Evolutionary conservation across 2,113 vertebrate species (phyloP), one percentile per base, ranked within the genome.

Genomic region (Neotoma lepida): DNA sequence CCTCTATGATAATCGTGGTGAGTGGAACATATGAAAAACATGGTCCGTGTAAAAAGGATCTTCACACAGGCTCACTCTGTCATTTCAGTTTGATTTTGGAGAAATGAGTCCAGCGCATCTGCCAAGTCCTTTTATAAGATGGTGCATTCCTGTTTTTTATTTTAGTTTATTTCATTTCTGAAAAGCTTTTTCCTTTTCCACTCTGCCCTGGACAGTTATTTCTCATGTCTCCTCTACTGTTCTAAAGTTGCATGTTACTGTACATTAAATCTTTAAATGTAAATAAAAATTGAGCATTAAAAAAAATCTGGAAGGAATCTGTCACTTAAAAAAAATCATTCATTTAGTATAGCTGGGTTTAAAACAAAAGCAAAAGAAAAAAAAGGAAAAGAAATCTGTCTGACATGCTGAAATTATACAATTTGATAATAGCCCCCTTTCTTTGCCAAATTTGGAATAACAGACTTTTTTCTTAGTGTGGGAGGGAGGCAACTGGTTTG

Each of bases 61-160:
- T 98, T 98, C 97, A 97, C 97, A 98, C 97, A 97, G 96, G 97
- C 97, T 98, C 98, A 97, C 95, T 98, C 97, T 98, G 98, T 97
- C 97, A 98, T 98, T 98, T 97, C 96, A 92, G 97, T 97, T 98
- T 98, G 97, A 98, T 98, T 97, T 97, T 97, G 97, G 93, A 97
- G 97, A 98, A 97, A 94, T 91, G 94, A 97, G 97, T 97, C 97
- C 93, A 96, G 97, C 95, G 95, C 95, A 98, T 97, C 88, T 97
- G 98, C 81, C 94, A 96, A 95, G 95, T 96, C 77, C 74, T 98
- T 96, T 95, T 66, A 84, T 96, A 95, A 97, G 95, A 97, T 97
- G 96, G 94, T 88, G 46, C 78, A 49, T 91, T 82, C 82, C 88
- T 97, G 87, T 88, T 97, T 97, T 96, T 89, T 90, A 76, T 96